Evolutionary conservation across 2,888 invertebrate species (phyloP), one percentile per base, ranked within the genome.

Genomic region (Pammene fasciana): DNA sequence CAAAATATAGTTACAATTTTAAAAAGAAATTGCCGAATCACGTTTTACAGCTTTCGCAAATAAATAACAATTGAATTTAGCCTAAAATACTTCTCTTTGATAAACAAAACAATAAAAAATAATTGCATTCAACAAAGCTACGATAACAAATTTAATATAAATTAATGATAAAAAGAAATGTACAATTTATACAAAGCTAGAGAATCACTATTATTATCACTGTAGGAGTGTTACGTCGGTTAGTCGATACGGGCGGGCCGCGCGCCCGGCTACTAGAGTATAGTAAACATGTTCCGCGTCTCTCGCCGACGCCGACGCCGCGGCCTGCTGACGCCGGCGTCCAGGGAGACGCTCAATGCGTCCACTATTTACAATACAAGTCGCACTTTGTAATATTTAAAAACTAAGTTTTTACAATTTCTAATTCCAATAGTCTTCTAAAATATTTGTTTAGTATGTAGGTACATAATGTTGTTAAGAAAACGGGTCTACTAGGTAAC

Each of bases 61-160:
- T 92, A 92, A 92, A 92, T 92, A 92, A 92, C 92, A 92, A 90
- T 89, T 83, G 88, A 92, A 90, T 92, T 90, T 91, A 92, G 91
- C 88, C 91, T 92, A 92, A 86, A 91, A 91, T 90, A 90, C 90
- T 90, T 90, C 85, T 87, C 84, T 88, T 90, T 87, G 85, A 91
- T 90, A 90, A 89, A 91, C 88, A 92, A 92, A 92, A 92, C 91
- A 92, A 91, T 91, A 91, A 91, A 91, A 90, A 91, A 91, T 91
- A 92, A 90, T 92, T 90, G 92, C 90, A 92, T 92, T 90, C 89
- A 92, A 92, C 92, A 91, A 91, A 92, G 92, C 92, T 90, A 90
- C 86, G 77, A 90, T 92, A 92, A 92, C 92, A 92, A 92, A 90
- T 91, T 89, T 89, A 89, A 90, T 91, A 92, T 92, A 92, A 92